Percentiles rank a stretch among this genome's conserved stretches.
phyloP scores from a whole-genome alignment of 1,140 invertebrate genomes.

The Drosophila obscura region DNA sequence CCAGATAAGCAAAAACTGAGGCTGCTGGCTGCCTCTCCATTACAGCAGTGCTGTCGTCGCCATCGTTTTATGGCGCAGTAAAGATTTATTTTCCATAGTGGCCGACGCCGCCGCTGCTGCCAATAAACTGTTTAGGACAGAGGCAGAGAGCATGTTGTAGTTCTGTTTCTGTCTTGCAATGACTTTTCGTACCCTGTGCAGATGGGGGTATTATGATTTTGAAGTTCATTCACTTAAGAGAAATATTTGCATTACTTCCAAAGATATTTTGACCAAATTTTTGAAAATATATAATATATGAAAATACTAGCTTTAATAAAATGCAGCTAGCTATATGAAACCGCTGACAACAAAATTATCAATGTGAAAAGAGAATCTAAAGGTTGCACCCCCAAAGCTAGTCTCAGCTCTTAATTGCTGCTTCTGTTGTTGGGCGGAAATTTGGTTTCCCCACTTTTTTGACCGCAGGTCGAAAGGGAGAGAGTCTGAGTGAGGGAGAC shows the following conservation, averaged over 20 bases:
- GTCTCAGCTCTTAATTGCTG: constrained; percentile 6
- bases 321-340: no score
- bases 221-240: no score
- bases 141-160: constrained; percentile 23
- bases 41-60: constrained; percentile 44
- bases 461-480: constrained; percentile 18
- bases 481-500: constrained; percentile 11
- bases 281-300: no score
- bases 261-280: no score
- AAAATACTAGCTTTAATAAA: no score
- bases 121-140: constrained; percentile 48
- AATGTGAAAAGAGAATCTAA: no score
- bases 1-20: constrained; percentile 65
- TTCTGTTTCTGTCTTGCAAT: constrained; percentile 59
- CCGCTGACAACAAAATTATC: no score
- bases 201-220: no score
- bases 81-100: constrained; percentile 79
- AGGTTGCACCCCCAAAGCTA: no score
- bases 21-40: constrained; percentile 45
- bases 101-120: constrained; percentile 29
- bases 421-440: constrained; percentile 60
- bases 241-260: no score
- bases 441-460: constrained; percentile 55
- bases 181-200: constrained; percentile 35
- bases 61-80: constrained; percentile 77